Evolutionary conservation across 2,888 invertebrate species (phyloP), one percentile per base, ranked within the genome.

Genomic region (Dromius quadrimaculatus): DNA sequence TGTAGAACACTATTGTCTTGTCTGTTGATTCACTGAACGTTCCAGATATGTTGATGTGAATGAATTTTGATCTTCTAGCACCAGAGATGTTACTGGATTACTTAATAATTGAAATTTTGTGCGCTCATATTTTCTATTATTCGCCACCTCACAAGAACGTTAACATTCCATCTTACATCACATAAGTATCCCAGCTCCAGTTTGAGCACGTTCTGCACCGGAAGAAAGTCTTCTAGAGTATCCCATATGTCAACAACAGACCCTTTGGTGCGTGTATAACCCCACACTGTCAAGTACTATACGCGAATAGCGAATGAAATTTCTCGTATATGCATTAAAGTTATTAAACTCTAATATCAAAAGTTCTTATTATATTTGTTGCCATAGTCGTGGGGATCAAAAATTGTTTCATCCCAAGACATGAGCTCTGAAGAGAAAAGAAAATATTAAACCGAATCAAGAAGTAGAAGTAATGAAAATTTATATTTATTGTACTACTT

Each of bases 191-290:
- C 71, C 70, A 72, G 74, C 76, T 77, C 77, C 78, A 75, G 76
- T 76, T 74, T 74, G 71, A 74, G 77, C 79, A 79, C 79, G 79
- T 79, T 77, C 72, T 76, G 75, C 73, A 75, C 77, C 76, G 77
- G 77, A 79, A 76, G 76, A 76, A 76, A 76, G 74, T 50, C 76
- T 77, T 73, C 75, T 75, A 76, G 78, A 77, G 78, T 77, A 79
- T 78, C 78, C 78, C 75, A 75, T 77, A 77, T 78, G 78, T 79
- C 78, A 79, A 77, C 79, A 78, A 74, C 77, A 76, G 76, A 77
- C 76, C 78, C 77, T 77, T 76, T 73, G 73, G 74, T 71, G 74
- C 74, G 41, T 66, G 45, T 32, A 19, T 23, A 17, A 28, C 19
- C 19, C 22, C 9, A 4, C 20, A 15, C n/a, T 20, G 19, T 9